Base-by-base conservation (phyloP, 2,888 invertebrate genomes). In the Leptothorax acervorum region DNA sequence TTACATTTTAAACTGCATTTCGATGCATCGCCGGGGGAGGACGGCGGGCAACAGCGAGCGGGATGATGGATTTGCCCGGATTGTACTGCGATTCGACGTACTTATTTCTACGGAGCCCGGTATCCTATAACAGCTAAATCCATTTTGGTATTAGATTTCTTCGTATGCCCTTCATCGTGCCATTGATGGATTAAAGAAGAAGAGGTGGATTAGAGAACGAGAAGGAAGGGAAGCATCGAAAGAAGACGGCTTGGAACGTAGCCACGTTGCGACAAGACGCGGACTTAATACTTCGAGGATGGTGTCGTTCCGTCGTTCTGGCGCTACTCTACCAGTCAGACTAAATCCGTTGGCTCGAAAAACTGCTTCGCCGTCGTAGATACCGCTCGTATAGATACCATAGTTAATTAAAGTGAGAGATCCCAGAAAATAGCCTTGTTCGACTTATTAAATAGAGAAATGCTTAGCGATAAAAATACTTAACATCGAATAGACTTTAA, bases 61-160 rank as follows among this genome's bases (percentile, higher is more conserved):
- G 81, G 83, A 90, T 91, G 91, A 91, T 91, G 88, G 90, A 90
- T 91, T 90, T 85, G 85, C 79, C 85, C 82, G 75, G 87, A 87
- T 84, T 79, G 87, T 81, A 75, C 70, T 82, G 65, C 85, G 82
- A 84, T 85, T 84, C 84, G 85, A 66, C 88, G 79, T 83, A 86
- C 90, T 88, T 90, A 88, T 86, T 87, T 86, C 88, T 88, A 78
- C 84, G 66, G 78, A 84, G 86, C 84, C 75, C 82, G 60, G 86
- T 91, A 90, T 91, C 90, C 89, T 88, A 85, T 89, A 91, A 90
- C 91, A 79, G 87, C 91, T 90, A 92, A 92, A 92, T 92, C 92
- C 92, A 92, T 92, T 92, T 92, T 92, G 88, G 92, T 92, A 92
- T 92, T 92, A 92, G 92, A 92, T 92, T 91, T 91, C 92, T 89